Conservation (phyloP, 2,113 vertebrate species). For the Monarcha castaneiventris region DNA sequence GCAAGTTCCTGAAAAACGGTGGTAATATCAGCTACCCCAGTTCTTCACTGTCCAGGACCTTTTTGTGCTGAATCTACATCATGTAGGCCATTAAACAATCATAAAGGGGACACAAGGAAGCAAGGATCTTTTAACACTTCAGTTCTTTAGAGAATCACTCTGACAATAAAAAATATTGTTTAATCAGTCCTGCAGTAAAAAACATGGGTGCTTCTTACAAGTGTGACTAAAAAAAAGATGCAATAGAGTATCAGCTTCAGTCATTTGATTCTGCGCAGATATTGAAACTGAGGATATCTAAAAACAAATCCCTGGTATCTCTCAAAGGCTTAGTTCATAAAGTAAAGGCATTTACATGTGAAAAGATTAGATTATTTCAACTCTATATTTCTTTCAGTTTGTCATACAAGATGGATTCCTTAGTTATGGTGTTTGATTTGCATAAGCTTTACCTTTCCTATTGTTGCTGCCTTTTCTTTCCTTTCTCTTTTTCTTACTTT, state of each 20-base stretch:
- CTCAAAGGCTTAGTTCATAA: neutral
- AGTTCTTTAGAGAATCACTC: neutral
- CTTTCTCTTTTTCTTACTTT: neutral
- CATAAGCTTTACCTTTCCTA: neutral
- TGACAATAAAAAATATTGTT: neutral
- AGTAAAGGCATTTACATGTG: neutral
- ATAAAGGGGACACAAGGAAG: neutral
- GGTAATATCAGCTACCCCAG: neutral
- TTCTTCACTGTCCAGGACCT: neutral
- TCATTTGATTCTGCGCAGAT: neutral
- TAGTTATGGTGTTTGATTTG: neutral
- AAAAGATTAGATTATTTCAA: neutral
- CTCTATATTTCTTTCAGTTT: neutral
- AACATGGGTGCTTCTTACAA: neutral
- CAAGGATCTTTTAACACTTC: neutral
- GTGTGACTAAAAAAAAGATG: neutral
- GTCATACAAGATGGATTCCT: neutral
- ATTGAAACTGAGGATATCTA: neutral
- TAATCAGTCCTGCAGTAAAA: neutral
- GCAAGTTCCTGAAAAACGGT: neutral
- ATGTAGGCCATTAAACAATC: neutral
- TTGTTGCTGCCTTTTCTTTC: neutral
- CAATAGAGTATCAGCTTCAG: neutral
- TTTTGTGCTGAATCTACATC: neutral
- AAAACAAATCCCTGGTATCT: neutral